Evolutionary conservation across 2,888 invertebrate species (phyloP).

Genomic region (Watsonalla cultraria): DNA sequence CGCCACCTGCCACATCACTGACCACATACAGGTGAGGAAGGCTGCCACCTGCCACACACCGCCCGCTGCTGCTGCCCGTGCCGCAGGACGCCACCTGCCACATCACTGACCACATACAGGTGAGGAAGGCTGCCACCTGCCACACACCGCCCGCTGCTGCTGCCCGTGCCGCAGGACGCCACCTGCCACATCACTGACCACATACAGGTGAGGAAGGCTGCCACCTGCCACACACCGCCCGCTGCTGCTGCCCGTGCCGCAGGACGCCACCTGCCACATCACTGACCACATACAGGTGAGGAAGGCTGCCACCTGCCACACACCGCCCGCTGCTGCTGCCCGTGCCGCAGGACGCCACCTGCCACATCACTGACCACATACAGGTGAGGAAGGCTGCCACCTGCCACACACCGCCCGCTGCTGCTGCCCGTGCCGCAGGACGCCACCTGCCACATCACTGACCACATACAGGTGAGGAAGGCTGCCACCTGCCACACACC

Average conservation of each 20-base stretch:
- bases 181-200: slow-evolving; percentile 98
- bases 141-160: slow-evolving; percentile 80
- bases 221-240: slow-evolving; percentile 11
- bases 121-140: slow-evolving; percentile 4
- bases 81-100: slow-evolving; percentile 81
- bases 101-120: slow-evolving; percentile 95
- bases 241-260: too few species aligned
- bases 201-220: slow-evolving; percentile 81
- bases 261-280: slow-evolving; percentile 85
- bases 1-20: slow-evolving; percentile 96
- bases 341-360: slow-evolving; percentile 96
- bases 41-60: slow-evolving; percentile 49
- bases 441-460: slow-evolving; percentile 96
- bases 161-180: slow-evolving; percentile 97
- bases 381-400: slow-evolving; percentile 84
- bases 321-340: slow-evolving; percentile 87
- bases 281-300: slow-evolving; percentile 92
- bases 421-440: slow-evolving; percentile 97
- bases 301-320: slow-evolving; percentile 66
- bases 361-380: slow-evolving; percentile 97
- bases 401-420: slow-evolving; percentile 78
- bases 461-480: slow-evolving; percentile 89
- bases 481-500: slow-evolving; percentile 49
- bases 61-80: too few species aligned
- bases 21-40: slow-evolving; percentile 89